phyloP scores from a whole-genome alignment of 2,888 invertebrate genomes.

The Arctia plantaginis region DNA sequence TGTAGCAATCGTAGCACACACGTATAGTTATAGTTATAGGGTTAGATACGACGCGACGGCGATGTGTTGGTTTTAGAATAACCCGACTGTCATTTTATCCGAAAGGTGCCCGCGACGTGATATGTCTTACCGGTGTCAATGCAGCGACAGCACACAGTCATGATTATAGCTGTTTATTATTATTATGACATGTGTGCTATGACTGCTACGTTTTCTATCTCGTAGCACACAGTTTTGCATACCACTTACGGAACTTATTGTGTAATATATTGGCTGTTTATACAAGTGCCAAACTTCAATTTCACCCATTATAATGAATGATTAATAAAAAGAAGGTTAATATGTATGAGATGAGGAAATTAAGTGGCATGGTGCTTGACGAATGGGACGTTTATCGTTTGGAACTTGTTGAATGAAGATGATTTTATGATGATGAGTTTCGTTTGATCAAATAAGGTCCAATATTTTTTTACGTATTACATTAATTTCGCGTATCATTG shows the following conservation, averaged over 20 bases:
- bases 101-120: not conserved
- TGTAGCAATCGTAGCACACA: conserved; percentile 2
- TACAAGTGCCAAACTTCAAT: not conserved
- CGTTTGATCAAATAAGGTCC: not conserved
- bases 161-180: not conserved
- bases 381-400: not conserved
- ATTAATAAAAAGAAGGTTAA: not conserved
- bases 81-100: not conserved
- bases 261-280: not conserved
- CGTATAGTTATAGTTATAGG: not conserved
- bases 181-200: not conserved
- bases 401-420: not conserved
- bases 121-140: not conserved
- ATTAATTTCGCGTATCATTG: no score
- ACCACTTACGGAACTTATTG: not conserved
- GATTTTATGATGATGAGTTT: not conserved
- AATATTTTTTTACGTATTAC: no score
- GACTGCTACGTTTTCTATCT: not conserved
- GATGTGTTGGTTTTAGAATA: not conserved
- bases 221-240: not conserved
- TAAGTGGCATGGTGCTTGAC: not conserved
- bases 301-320: not conserved
- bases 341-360: not conserved
- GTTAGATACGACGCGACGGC: no score
- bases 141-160: not conserved